Base-by-base conservation (phyloP, 2,888 invertebrate species). In the Aleiodes leptofemur region DNA sequence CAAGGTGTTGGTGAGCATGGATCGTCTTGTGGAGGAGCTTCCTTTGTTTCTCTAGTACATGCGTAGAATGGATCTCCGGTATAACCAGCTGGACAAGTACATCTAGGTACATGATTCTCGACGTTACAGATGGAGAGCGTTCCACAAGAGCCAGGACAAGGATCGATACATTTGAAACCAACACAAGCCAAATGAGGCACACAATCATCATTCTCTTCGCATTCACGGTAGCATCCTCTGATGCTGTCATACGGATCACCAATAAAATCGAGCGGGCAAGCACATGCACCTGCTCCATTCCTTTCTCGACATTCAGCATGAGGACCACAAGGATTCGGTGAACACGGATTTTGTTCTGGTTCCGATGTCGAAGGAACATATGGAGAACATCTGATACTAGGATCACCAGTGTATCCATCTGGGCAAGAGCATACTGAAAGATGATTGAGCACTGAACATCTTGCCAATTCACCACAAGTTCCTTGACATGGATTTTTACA, bases 1-100 rank as follows among this genome's bases (percentile, higher is more conserved):
- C 97, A 97, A 0, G 97, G 96, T 31, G 95, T 94, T 72, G 96
- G 96, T 77, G 93, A 92, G 84, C 97, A 97, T 7, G 96, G 96
- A 85, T 96, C 94, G 7, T 76, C 69, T 4, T 83, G 83, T 16
- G 83, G 80, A 13, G 76, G 74, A 13, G 68, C 1, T 0, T 16
- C 38, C 53, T 64, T 76, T 2, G 74, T 61, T 56, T 85, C 83
- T 57, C 84, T 84, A 11, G 79, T 82, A 43, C 89, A 89, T 34
- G 89, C 87, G 90, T 93, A 95, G 91, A 95, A 96, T 77, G 96
- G 95, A 91, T 96, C 96, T 66, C 96, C 96, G 2, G 94, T 94
- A 83, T 92, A 95, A 29, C 95, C 95, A 73, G 91, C 90, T 64
- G 94, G 94, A 85, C 96, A 96, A 7, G 92, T 92, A 83, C 96